Percentiles rank a stretch among this genome's conserved stretches.
These are phyloP conservation scores for Dichetophora obliterata DNA, from an alignment of 2,888 invertebrate genomes.

Conservation along the genomic window DNA sequence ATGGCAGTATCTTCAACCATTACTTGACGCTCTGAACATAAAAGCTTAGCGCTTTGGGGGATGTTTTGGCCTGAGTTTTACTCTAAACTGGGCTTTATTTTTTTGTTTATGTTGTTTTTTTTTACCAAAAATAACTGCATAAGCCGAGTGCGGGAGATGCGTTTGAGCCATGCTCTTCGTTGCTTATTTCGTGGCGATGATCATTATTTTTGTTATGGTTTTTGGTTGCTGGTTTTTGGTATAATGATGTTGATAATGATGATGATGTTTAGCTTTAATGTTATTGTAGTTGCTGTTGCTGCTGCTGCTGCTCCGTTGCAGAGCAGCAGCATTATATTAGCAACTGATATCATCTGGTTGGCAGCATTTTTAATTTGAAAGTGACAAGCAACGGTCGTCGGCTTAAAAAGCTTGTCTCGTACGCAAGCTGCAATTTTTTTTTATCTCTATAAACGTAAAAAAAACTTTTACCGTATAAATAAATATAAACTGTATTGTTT, in stretches of 20 bases:
- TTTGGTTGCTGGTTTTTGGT: conserved; percentile 2
- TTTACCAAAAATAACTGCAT: not conserved
- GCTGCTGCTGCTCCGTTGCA: conserved; percentile 1
- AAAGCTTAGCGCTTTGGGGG: not conserved
- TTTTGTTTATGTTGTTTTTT: not conserved
- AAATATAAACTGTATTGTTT: not conserved
- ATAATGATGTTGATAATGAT: conserved; percentile 13
- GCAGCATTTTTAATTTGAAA: conserved; percentile 68
- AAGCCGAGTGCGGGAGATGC: conserved; percentile 26
- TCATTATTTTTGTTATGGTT: conserved; percentile 12
- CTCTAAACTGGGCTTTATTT: not conserved
- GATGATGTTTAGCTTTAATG: conserved; percentile 14
- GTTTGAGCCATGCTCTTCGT: not conserved
- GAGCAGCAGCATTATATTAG: conserved; percentile 60
- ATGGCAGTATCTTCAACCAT: no score
- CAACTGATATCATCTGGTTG: conserved; percentile 63
- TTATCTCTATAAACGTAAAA: not conserved
- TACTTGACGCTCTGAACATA: no score
- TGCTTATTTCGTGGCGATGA: conserved; percentile 5
- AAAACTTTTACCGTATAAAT: not conserved
- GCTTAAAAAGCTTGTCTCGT: conserved; percentile 44
- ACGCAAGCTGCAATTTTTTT: conserved; percentile 9
- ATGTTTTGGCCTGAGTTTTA: not conserved
- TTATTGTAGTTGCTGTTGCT: conserved; percentile 25
- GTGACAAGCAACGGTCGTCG: conserved; percentile 66